Conservation (phyloP, 2,797 vertebrate species). For the Pipistrellus nathusii region DNA sequence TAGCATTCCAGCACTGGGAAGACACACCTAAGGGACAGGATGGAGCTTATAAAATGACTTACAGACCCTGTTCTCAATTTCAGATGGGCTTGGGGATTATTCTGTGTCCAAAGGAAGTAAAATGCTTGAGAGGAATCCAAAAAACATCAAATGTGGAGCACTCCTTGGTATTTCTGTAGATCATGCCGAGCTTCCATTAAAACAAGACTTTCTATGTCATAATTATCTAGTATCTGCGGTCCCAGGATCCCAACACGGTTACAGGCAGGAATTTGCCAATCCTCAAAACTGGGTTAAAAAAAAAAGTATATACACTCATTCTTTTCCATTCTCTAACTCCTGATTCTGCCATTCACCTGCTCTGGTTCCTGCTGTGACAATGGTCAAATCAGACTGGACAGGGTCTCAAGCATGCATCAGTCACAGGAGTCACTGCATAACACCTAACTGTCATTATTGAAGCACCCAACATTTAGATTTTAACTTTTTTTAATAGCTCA, state of each 20-base stretch:
- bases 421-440: neutral
- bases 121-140: conserved; percentile 29
- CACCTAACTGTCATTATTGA: neutral
- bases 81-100: conserved; percentile 4
- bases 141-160: neutral
- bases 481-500: neutral
- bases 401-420: neutral
- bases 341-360: neutral
- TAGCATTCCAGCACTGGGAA: neutral
- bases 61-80: conserved; percentile 23
- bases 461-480: neutral
- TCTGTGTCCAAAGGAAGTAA: conserved; percentile 26
- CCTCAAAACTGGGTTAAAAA: neutral
- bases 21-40: neutral
- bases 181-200: conserved; percentile 17
- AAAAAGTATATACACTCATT: neutral
- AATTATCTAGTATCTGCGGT: conserved; percentile 23
- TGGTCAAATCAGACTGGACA: neutral
- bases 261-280: conserved; percentile 28
- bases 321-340: neutral
- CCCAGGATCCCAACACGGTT: neutral
- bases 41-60: neutral
- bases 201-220: neutral
- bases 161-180: neutral
- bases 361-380: neutral